Conservation (phyloP, 2,888 invertebrate species). For the Heteromurus nitidus region DNA sequence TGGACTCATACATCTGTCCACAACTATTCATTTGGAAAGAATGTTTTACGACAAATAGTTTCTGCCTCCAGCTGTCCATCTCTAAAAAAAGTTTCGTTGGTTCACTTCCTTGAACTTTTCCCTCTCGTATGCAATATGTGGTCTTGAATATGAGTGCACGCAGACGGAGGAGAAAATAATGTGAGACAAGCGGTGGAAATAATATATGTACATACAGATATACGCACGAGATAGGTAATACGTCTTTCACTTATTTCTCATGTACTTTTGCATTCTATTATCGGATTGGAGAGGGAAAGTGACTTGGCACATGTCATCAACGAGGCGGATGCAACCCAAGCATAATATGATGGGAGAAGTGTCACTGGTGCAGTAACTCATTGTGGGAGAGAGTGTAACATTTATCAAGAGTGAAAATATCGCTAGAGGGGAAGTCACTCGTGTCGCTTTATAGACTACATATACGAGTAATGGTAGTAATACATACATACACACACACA, state of each 20-base stretch:
- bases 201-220: too few relatives aligned
- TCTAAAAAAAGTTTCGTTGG: slow-evolving; percentile 15
- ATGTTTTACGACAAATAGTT: slow-evolving; percentile 49
- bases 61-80: slow-evolving; percentile 42
- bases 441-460: too few relatives aligned
- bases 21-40: slow-evolving; percentile 43
- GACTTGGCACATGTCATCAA: not conserved
- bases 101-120: not conserved
- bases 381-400: not conserved
- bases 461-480: too few relatives aligned
- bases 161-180: too few relatives aligned
- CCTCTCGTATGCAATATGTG: slow-evolving; percentile 1
- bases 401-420: not conserved
- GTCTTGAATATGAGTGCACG: too few relatives aligned
- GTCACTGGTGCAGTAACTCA: not conserved
- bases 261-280: too few relatives aligned
- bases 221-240: too few relatives aligned
- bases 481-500: too few relatives aligned
- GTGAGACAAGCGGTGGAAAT: too few relatives aligned
- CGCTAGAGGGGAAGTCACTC: not conserved
- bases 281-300: too few relatives aligned
- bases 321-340: slow-evolving; percentile 1
- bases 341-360: too few relatives aligned
- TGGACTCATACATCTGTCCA: slow-evolving; percentile 47
- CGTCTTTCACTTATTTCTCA: too few relatives aligned